Conservation (phyloP, 2,888 invertebrate genomes). For the Ectobius pallidus region DNA sequence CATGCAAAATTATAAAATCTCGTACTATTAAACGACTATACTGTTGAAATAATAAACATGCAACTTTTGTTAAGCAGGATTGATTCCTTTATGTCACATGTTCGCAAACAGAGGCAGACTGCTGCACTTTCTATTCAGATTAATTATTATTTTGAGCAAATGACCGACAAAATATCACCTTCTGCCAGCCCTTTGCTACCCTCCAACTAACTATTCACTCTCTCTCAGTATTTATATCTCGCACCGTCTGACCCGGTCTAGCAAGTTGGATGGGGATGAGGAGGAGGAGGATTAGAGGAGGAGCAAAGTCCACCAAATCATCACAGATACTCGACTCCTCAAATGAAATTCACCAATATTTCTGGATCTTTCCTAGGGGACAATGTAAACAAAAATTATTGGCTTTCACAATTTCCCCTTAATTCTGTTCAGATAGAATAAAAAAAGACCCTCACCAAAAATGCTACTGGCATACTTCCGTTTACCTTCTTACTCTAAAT, state of each 20-base stretch:
- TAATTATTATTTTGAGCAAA: too few relatives aligned
- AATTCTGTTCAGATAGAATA: background rate
- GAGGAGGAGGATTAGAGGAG: background rate
- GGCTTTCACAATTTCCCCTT: background rate
- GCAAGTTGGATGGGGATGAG: background rate
- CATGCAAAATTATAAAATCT: constrained; percentile 2
- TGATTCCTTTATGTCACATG: background rate
- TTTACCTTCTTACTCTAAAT: constrained; percentile 4
- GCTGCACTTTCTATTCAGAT: too few relatives aligned
- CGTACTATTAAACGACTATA: background rate
- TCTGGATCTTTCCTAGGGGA: background rate
- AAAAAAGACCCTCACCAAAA: background rate
- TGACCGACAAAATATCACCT: too few relatives aligned
- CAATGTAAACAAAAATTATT: background rate
- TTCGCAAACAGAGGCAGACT: too few relatives aligned
- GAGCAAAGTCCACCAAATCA: background rate
- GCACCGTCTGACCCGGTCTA: constrained; percentile 9
- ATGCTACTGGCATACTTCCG: background rate
- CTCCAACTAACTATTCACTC: too few relatives aligned
- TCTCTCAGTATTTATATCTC: too few relatives aligned
- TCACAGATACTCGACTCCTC: background rate
- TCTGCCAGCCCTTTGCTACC: too few relatives aligned
- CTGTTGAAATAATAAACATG: background rate
- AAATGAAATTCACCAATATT: background rate
- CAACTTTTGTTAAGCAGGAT: background rate